Evolutionary conservation across 2,888 invertebrate genomes (phyloP), one percentile per base, ranked within the genome.

Genomic region (Acleris literana): DNA sequence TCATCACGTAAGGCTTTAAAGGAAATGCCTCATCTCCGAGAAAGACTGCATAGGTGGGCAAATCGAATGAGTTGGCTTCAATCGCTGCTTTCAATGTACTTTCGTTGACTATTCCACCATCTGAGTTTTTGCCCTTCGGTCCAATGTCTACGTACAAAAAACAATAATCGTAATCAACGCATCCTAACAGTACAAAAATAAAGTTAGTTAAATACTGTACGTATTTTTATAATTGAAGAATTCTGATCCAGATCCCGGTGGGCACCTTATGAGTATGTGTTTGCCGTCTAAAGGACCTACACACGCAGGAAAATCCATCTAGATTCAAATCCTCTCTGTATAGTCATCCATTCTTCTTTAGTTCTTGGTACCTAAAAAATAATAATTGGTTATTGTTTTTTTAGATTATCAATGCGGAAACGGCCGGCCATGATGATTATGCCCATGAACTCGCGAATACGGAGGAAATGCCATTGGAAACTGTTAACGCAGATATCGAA

Each of bases 271-370:
- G 56, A 64, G 33, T 56, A 66, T 60, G 60, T 69, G 63, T 66
- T 66, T 63, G 55, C 66, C 69, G 66, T 69, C 63, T 55, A 66
- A 57, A 44, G 69, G 53, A 54, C 63, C 63, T 63, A 63, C 60
- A 67, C 69, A 67, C 39, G 52, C 52, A 66, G 66, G 66, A 22
- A 69, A 69, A 59, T 69, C 64, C 67, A 64, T 69, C 67, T 69
- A 46, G 62, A 63, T 57, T 63, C 63, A 61, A 54, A 53, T 53
- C 49, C 49, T 49, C 18, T 49, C 18, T 49, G 17, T 18, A 49
- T 18, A 18, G 17, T 18, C 18, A 18, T 49, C 49, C 49, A 49
- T 18, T 49, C 49, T 18, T 49, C 18, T 54, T 54, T 18, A 25
- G 29, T 17, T 20, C 33, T 25, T 54, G 54, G 54, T 29, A 54